A percentile compares a stretch with the other conserved stretches of the same genome.
phyloP scores from a whole-genome alignment of 2,113 vertebrate genomes.

The Glaucomys volans region DNA sequence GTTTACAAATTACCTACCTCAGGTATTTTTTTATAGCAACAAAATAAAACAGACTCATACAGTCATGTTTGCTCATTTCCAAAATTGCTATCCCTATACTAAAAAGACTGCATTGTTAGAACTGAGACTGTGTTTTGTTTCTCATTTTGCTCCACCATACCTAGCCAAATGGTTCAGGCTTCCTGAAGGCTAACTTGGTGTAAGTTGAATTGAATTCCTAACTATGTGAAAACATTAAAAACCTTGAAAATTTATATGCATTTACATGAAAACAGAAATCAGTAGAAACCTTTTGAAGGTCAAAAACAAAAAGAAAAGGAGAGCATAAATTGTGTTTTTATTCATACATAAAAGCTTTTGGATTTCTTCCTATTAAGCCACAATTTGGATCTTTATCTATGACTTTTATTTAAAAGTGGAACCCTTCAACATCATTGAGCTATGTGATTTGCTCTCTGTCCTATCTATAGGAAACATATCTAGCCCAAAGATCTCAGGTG shows the following conservation, averaged over 20 bases:
- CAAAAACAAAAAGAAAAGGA: slow-evolving; percentile 5
- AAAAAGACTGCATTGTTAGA: neutral
- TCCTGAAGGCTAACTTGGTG: neutral
- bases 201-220: neutral
- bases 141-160: neutral
- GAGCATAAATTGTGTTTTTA: neutral
- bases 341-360: neutral
- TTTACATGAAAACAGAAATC: neutral
- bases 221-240: slow-evolving; percentile 20
- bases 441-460: neutral
- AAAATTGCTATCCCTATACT: neutral
- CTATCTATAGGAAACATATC: neutral
- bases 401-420: neutral
- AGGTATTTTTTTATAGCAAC: neutral
- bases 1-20: neutral
- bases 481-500: neutral
- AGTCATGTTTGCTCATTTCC: neutral
- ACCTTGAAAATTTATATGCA: neutral
- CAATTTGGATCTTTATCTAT: neutral
- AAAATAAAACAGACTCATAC: neutral
- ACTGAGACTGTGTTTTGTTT: neutral
- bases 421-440: neutral
- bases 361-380: slow-evolving; percentile 30
- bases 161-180: neutral
- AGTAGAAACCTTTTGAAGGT: neutral